Base-by-base conservation (phyloP, 2,113 vertebrate species). In the Dolichallabes microphthalmus region DNA sequence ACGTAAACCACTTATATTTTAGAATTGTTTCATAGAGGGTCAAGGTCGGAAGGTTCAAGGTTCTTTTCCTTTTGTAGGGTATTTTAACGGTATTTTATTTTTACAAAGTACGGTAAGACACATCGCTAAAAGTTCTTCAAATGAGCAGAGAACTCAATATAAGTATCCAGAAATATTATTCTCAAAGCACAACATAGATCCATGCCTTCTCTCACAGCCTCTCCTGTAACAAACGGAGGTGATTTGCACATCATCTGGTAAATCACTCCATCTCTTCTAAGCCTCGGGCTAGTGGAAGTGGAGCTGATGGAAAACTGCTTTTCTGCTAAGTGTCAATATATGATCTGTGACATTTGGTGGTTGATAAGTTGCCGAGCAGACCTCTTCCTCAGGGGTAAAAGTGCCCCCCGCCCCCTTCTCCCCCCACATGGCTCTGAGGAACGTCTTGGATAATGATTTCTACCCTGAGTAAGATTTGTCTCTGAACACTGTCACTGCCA, bases 251-350 rank as follows among this genome's bases (percentile, higher is more conserved):
- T 80, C 76, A 30, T 80, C 86, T 84, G 75, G 45, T 73, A 84
- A 84, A 84, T 58, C 82, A 60, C 66, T 87, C 64, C 75, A 74
- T 84, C 66, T 71, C 86, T 53, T 25, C 63, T 61, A 71, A 71
- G 81, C 86, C 74, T 87, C 73, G 63, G 75, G 82, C 39, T 63
- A 83, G 68, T 69, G 50, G 52, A 82, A 71, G 30, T 82, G 64
- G 82, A 82, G 78, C 85, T 82, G 71, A 86, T 75, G 78, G 85
- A 82, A 86, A 86, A 45, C 57, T 39, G n/a, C 64, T 87, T 82
- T 68, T 27, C 78, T 80, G 86, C 86, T 82, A 87, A 73, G 74
- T 84, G 64, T 87, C 86, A 84, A 80, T 84, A 79, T 57, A 80
- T 87, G 86, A 84, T 84, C 75, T 84, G 71, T 84, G 86, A 68